Evolutionary conservation across 2,888 invertebrate species (phyloP), one percentile per base, ranked within the genome.

Genomic region (Pandemis cinnamomeana): DNA sequence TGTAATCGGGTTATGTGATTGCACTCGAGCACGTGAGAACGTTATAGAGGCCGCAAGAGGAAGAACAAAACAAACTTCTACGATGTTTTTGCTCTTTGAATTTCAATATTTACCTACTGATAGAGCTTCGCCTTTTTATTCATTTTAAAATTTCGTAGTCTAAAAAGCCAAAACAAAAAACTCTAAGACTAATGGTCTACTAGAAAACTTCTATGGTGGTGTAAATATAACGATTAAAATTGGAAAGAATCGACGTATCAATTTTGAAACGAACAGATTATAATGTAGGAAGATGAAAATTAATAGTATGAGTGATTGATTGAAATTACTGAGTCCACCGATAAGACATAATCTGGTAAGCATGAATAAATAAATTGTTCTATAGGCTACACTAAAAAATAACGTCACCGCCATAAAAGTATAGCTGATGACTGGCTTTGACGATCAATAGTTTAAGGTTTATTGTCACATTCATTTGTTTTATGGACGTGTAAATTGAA

Each of bases 1-100:
- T 84, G 84, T 88, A 86, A 90, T 87, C 85, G 82, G 88, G 86
- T 83, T 89, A 86, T 84, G 63, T 63, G 69, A 69, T 69, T 58
- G 63, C 63, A 74, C 82, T 78, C 82, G 83, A 79, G 82, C 86
- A 84, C 82, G 85, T 84, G 85, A 87, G 81, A 81, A 82, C 83
- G 84, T 6, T n/a, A 42, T 46, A 44, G 62, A 85, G 81, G 82
- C 79, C 80, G 84, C 27, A n/a, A n/a, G 5, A 58, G 87, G 88
- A 53, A 8, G 13, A 67, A 67, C 67, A 67, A n/a, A 36, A 58
- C 5, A 27, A 11, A 53, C 53, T 27, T 11, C 10, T 8, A 27
- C n/a, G 5, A 0, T 27, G 27, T 5, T 58, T 58, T 27, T 11
- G 10, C 6, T 53, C n/a, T 58, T 58, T 27, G 55, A 11, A 46